Evolutionary conservation across 2,113 vertebrate species (phyloP), one percentile per base, ranked within the genome.

Genomic region (Tachycineta bicolor): DNA sequence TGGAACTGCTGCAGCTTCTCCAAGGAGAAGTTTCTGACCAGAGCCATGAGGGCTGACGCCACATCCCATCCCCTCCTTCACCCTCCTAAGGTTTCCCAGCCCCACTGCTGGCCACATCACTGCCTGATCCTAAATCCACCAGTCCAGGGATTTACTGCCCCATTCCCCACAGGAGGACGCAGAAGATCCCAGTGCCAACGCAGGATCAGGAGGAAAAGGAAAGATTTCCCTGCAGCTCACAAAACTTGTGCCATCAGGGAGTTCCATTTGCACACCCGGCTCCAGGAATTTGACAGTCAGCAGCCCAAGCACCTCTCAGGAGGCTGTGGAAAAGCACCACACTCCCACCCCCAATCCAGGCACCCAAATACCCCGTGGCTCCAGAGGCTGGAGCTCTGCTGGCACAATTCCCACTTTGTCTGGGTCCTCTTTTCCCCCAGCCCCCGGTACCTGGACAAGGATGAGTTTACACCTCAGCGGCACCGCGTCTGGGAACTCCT

Each of bases 401-500:
- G 55, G n/a, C 18, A 9, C 7, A 49, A 63, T 49, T 56, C 70
- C 87, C 64, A 37, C 18, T 11, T 12, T 12, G 10, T 0, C 29
- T 23, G 47, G 17, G 5, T n/a, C 24, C n/a, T 47, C 7, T 31
- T 60, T 11, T 0, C 2, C 19, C 10, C 19, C 88, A 41, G 41
- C 11, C 41, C 41, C 41, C 41, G 12, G 22, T 95, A 99, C 99
- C 99, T 99, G 99, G 46, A 99, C 99, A 2, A 99, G 98, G 79
- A 99, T 99, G 95, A 99, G 98, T 81, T 99, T 99, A 89, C 89
- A 98, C 86, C 99, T 98, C 88, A 99, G 96, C 0, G 97, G 98
- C 34, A 91, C 97, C 0, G 97, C 83, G 4, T 99, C 99, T 0
- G 98, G 98, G 85, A 99, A 99, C 89, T 99, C 99, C 69, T 99